These are phyloP conservation scores for Aporophyla nigra DNA, from an alignment of 2,888 invertebrate genomes.

Conservation along the genomic window DNA sequence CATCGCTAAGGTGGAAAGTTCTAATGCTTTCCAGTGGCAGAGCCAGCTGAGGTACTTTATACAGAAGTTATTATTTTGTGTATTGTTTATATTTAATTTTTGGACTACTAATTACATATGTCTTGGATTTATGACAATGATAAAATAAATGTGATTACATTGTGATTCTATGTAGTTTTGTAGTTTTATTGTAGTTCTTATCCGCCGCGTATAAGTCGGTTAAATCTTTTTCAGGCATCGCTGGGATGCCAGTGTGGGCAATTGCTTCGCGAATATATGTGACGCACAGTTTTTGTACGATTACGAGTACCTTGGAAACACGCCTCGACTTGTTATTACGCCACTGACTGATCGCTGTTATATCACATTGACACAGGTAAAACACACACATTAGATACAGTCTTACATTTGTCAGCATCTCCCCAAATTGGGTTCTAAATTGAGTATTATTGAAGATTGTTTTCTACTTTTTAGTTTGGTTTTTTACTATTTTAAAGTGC, in stretches of 20 bases:
- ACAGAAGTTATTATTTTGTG: not conserved
- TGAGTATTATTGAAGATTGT: too few species aligned
- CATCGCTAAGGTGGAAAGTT: constrained; percentile 94
- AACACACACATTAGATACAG: not conserved
- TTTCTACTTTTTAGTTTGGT: too few species aligned
- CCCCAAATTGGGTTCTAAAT: not conserved
- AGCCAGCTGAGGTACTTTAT: constrained; percentile 93
- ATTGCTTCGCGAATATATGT: constrained; percentile 98
- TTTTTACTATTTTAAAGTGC: too few species aligned
- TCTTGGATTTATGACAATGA: not conserved
- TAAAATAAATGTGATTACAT: not conserved
- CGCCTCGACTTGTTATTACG: constrained; percentile 98
- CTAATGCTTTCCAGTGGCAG: constrained; percentile 97
- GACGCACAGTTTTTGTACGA: constrained; percentile 98
- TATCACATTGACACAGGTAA: constrained; percentile 97
- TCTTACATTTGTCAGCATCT: not conserved
- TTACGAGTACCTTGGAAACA: constrained; percentile 98
- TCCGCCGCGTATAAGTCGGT: not conserved
- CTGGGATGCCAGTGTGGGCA: constrained; percentile 95
- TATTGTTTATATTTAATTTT: constrained; percentile 2
- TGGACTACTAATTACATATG: not conserved
- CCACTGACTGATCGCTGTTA: constrained; percentile 98
- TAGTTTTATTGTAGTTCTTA: not conserved
- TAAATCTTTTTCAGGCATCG: constrained; percentile 88
- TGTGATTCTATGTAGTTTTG: not conserved